Evolutionary conservation across 1,140 invertebrate species (phyloP), one percentile per base, ranked within the genome.

Genomic region (Drosophila teissieri): DNA sequence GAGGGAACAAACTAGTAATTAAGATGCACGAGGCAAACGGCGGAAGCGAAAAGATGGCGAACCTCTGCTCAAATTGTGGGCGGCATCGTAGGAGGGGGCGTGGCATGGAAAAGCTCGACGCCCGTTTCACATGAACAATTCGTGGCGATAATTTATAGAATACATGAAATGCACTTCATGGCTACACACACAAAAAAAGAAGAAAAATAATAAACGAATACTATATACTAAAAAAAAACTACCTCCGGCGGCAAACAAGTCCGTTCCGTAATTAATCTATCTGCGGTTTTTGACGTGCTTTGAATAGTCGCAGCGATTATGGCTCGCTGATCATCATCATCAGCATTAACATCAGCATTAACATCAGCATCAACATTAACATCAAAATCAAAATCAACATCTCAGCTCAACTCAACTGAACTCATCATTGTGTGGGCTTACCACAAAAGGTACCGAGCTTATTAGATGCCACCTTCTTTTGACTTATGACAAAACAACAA

Each of bases 161-260:
- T 83, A 88, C 88, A 86, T 86, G 82, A 82, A 86, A 88, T 86
- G 83, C 82, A 86, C 79, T 88, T 85, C 82, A 86, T 86, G 82
- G 78, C 82, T 75, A 39, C 12, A 14, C 37, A 39, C 37, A 39
- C 3, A 39, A 14, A 39, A 39, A 39, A 37, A 37, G 11, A 36
- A 36, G 85, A 36, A 63, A 63, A 60, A 48, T 14, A 17, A 15
- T 22, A 34, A 19, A 34, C 8, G 14, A 49, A n/a, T 36, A 46
- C 12, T 56, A 44, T 56, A 34, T 42, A 44, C 42, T 34, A 34
- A 36, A 54, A 55, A 10, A 11, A 14, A 14, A 39, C 37, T 14
- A 46, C 49, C 54, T 45, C 46, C 48, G 48, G 7, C 49, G 45
- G 62, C 40, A 56, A 65, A 54, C 73, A 73, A 79, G 82, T 79